Evolutionary conservation across 2,113 vertebrate genomes (phyloP).

Genomic region (Rallus limicola): DNA sequence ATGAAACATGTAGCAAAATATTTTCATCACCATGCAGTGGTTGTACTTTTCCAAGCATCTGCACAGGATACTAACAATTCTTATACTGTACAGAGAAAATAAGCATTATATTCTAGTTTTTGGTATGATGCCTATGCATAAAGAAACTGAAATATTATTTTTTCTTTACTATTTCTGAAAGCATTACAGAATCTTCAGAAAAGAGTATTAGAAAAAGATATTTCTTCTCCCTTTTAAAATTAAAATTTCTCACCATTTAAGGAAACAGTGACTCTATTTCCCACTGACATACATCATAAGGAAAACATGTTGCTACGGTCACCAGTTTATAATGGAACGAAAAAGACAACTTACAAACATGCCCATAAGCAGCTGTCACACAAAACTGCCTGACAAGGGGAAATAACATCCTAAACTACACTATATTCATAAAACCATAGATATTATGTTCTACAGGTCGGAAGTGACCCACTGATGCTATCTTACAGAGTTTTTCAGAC

Average conservation of each 20-base stretch:
- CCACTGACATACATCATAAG: not conserved
- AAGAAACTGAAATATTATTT: not conserved
- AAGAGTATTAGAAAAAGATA: not conserved
- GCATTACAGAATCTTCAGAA: not conserved
- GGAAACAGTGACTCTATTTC: not conserved
- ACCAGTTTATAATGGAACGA: not conserved
- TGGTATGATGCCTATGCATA: not conserved
- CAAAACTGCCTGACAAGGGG: not conserved
- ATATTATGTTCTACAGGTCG: not conserved
- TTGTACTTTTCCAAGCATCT: not conserved
- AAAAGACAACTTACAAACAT: not conserved
- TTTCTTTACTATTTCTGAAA: not conserved
- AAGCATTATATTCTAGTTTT: not conserved
- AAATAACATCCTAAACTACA: not conserved
- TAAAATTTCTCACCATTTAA: not conserved
- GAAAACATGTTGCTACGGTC: not conserved
- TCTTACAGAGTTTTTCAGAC: not conserved
- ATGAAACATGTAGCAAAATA: accelerated
- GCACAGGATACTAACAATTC: not conserved
- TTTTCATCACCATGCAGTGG: not conserved
- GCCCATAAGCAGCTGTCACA: not conserved
- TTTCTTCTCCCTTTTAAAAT: not conserved
- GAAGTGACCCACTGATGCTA: not conserved
- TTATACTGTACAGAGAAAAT: not conserved
- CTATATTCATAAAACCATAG: not conserved